These are phyloP conservation scores for Acanthornis magna DNA, from an alignment of 2,797 vertebrate species.

Conservation along the genomic window DNA sequence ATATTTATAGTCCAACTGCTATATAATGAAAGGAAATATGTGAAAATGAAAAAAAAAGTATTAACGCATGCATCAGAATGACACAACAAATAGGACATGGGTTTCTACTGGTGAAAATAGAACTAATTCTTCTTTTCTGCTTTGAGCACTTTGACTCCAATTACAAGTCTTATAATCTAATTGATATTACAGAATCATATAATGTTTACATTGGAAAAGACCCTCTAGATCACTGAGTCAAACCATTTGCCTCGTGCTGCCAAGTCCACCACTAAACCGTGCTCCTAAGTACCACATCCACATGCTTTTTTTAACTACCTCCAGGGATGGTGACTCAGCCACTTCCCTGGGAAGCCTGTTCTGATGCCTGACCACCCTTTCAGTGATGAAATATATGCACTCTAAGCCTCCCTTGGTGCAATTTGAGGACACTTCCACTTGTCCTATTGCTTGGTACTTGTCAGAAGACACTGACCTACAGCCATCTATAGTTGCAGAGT, in stretches of 20 bases:
- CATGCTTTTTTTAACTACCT: not conserved
- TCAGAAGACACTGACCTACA: not conserved
- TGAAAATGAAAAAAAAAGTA: not conserved
- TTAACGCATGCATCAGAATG: conserved; percentile 2
- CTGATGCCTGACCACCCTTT: not conserved
- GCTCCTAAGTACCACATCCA: not conserved
- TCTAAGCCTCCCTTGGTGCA: not conserved
- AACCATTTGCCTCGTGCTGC: not conserved
- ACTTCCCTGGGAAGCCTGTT: not conserved
- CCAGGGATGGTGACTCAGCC: not conserved
- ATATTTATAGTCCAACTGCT: not conserved
- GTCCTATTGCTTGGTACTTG: not conserved
- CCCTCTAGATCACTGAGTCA: not conserved
- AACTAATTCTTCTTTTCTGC: conserved; percentile 27
- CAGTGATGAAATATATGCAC: not conserved
- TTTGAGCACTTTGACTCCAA: conserved; percentile 16
- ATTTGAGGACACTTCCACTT: not conserved
- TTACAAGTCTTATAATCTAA: not conserved
- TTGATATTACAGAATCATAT: not conserved
- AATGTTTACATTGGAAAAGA: not conserved
- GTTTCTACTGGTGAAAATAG: not conserved
- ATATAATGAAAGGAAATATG: conserved; percentile 15
- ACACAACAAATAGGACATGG: not conserved
- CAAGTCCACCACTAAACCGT: not conserved
- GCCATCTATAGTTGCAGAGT: not conserved